Evolutionary conservation across 2,888 invertebrate species (phyloP), one percentile per base, ranked within the genome.

Genomic region (Dyspetes luteomarginatus): DNA sequence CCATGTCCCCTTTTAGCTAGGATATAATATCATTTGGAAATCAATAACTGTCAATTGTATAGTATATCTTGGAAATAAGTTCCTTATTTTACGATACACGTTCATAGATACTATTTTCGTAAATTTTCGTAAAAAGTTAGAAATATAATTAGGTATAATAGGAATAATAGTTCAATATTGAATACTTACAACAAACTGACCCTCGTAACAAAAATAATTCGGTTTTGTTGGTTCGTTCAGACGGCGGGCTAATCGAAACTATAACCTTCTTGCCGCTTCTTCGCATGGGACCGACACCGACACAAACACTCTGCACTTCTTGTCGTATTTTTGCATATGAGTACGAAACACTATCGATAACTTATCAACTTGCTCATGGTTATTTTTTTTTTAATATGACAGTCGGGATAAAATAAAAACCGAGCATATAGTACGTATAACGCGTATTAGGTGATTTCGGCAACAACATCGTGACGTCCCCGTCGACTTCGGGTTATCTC

Each of bases 171-270:
- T 15, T 64, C 45, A 22, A 45, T 45, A 43, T 64, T 15, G 26
- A 67, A 36, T 67, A 65, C 67, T 68, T 52, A 52, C 55, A 41
- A 55, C 55, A 36, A 68, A 68, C 30, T 68, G 52, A 36, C 55
- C 68, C 4, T 68, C 55, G 36, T 55, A 68, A 52, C 68, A 68
- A 68, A 36, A 68, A 52, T 36, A 68, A 55, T 52, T 41, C 52
- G 68, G 12, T 52, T 36, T 24, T 26, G 55, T 52, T 15, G 55
- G 68, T 19, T 2, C 5, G 36, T 26, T 24, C 5, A 19, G 36
- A 36, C 36, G 36, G 5, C 55, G 19, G 28, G 41, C 67, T 28
- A 41, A 3, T 7, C 30, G 15, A 36, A 67, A 67, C 36, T 50
- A 48, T n/a, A 36, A 28, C 30, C 17, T 52, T 28, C 50, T 22